A percentile compares a stretch with the other conserved stretches of the same genome.
Conservation (phyloP, 2,113 vertebrate genomes). For the Oncorhynchus clarkii region DNA sequence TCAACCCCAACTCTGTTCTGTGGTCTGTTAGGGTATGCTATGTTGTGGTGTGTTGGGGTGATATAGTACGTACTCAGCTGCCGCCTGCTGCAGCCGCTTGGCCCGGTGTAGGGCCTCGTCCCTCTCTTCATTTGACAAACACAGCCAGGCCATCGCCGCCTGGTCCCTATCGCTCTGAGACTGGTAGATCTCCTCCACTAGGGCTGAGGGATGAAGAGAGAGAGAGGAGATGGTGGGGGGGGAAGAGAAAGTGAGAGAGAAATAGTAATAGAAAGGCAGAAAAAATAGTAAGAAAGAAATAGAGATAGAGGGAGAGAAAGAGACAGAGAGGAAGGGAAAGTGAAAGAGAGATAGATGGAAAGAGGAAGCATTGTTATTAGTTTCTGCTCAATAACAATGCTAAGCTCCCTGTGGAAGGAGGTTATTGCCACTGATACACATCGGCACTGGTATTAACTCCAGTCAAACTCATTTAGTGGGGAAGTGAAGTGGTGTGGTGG, state of each 20-base stretch:
- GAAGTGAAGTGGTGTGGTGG: background rate
- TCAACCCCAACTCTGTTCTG: background rate
- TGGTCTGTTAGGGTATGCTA: conserved; percentile 13
- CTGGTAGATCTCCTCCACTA: conserved; percentile 85
- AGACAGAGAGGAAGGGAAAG: too few species aligned
- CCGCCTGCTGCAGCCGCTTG: conserved; percentile 75
- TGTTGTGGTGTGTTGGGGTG: conserved; percentile 13
- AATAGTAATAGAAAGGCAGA: background rate
- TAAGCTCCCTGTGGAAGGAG: conserved; percentile 39
- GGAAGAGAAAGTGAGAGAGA: background rate
- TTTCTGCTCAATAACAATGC: conserved; percentile 56
- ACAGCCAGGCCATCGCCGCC: conserved; percentile 82
- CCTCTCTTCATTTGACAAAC: conserved; percentile 81
- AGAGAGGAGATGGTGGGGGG: conserved; percentile 3
- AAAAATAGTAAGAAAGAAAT: background rate
- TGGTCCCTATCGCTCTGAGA: conserved; percentile 82
- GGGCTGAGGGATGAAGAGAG: conserved; percentile 22
- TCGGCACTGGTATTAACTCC: conserved; percentile 54
- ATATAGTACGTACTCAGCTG: conserved; percentile 71
- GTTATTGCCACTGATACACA: conserved; percentile 61
- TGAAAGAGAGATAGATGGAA: too few species aligned
- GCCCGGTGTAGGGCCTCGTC: conserved; percentile 80
- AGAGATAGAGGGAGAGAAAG: background rate
- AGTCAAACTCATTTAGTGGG: conserved; percentile 22
- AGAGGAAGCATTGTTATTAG: conserved; percentile 40